A percentile compares a stretch with the other conserved stretches of the same genome.
These are phyloP conservation scores for Clivina fossor DNA, from an alignment of 2,888 invertebrate species.

Conservation along the genomic window DNA sequence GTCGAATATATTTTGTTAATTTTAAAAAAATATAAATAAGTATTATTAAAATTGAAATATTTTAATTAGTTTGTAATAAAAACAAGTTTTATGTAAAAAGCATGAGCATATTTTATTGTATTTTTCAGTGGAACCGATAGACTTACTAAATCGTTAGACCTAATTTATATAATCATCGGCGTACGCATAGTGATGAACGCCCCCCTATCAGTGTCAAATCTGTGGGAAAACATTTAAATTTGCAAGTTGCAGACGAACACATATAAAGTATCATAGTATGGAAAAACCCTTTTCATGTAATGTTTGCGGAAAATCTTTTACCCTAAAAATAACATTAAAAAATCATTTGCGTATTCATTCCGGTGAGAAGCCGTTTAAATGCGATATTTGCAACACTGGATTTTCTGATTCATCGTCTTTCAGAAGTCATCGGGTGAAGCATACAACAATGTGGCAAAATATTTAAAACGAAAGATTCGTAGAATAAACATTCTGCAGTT, in stretches of 20 bases:
- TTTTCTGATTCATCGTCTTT: slow-evolving; percentile 19
- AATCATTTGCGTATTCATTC: slow-evolving; percentile 21
- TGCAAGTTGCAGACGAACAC: slow-evolving; percentile 15
- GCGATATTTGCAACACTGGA: slow-evolving; percentile 12
- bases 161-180: slow-evolving; percentile 21
- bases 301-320: slow-evolving; percentile 21
- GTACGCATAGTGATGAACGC: slow-evolving; percentile 14
- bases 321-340: slow-evolving; percentile 17
- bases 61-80: too few relatives aligned
- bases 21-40: too few relatives aligned
- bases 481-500: slow-evolving; percentile 30
- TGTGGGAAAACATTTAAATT: slow-evolving; percentile 27
- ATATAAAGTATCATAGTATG: slow-evolving; percentile 18
- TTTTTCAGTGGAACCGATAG: too few relatives aligned
- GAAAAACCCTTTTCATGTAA: slow-evolving; percentile 21
- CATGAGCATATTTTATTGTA: too few relatives aligned
- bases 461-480: slow-evolving; percentile 21
- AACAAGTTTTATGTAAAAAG: too few relatives aligned
- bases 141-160: slow-evolving; percentile 20
- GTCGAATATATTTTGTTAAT: too few relatives aligned
- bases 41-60: too few relatives aligned
- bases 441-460: slow-evolving; percentile 32
- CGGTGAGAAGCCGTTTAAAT: slow-evolving; percentile 22
- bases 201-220: slow-evolving; percentile 19
- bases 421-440: slow-evolving; percentile 16